Evolutionary conservation across 2,797 vertebrate genomes (phyloP), one percentile per base, ranked within the genome.

Genomic region (Melanotaenia trifasciata): DNA sequence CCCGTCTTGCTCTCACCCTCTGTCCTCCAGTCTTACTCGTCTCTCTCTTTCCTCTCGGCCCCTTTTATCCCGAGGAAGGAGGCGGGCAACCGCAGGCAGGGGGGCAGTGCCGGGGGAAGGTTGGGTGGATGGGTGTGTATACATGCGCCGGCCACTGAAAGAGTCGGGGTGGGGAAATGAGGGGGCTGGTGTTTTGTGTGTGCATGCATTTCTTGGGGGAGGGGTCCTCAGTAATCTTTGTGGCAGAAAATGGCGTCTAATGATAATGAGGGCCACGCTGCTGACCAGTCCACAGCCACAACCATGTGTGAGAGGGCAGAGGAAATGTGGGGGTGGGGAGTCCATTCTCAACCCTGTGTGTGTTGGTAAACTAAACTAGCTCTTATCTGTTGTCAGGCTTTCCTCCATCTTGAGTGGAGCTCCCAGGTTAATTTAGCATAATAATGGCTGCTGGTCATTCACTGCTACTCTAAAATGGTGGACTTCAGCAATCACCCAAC

Each of bases 351-450:
- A 53, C 57, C 18, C 20, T 62, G 77, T 71, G 81, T 85, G 84
- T 89, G 84, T 91, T 89, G 56, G 85, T 92, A 91, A 92, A 90
- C 86, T 80, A 91, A 92, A 90, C 86, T 79, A 68, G 87, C 89
- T 81, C 77, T 91, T 92, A 92, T 93, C 89, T 90, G 85, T 88
- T 91, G 83, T 90, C 84, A 79, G 85, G 70, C 82, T 78, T 80
- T 89, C 92, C 92, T 91, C 92, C 93, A 93, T 93, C 90, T 94
- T 94, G 90, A 91, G 90, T 87, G 85, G 40, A 91, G 86, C 91
- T 86, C 84, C 83, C 85, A 92, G 91, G 91, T 93, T 94, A 92
- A 92, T 92, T 93, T 94, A 92, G 90, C 92, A 94, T 93, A 92
- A 92, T 93, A 93, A 94, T 92, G 86, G 88, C 86, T 89, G 89